These are phyloP conservation scores for Tangachromis dhanisi DNA, from an alignment of 2,113 vertebrate genomes.

Conservation along the genomic window DNA sequence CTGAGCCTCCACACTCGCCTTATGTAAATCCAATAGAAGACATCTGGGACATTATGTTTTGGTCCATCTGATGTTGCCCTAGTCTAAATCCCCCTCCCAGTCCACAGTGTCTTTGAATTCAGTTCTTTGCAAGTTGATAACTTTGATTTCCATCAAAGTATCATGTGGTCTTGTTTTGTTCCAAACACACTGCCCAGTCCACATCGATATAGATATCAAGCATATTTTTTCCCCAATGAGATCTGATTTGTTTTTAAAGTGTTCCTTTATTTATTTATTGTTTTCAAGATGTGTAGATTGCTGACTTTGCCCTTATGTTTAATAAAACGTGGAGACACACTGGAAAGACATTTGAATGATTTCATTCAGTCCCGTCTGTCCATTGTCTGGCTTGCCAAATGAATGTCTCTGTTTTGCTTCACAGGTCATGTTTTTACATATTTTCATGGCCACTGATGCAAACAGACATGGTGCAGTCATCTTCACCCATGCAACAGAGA, in stretches of 20 bases:
- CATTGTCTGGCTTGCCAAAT: neutral
- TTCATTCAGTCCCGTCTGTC: neutral
- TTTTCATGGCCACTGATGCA: neutral
- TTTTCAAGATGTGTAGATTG: neutral
- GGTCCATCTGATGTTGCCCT: neutral
- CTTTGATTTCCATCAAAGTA: neutral
- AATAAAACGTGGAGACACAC: neutral
- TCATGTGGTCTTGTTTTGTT: neutral
- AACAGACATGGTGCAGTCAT: neutral
- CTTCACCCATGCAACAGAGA: neutral
- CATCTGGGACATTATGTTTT: neutral
- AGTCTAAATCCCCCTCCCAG: neutral
- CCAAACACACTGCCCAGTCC: neutral
- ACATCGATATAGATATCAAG: neutral
- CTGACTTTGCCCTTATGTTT: neutral
- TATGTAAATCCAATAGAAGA: neutral
- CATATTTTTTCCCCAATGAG: neutral
- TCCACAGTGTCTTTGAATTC: neutral
- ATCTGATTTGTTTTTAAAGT: neutral
- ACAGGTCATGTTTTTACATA: neutral
- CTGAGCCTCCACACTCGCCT: neutral
- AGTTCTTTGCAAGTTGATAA: neutral
- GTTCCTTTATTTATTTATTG: neutral
- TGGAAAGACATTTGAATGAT: neutral
- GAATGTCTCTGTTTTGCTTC: neutral